Evolutionary conservation across 1,140 invertebrate genomes (phyloP), one percentile per base, ranked within the genome.

Genomic region (Caenorhabditis remanei): DNA sequence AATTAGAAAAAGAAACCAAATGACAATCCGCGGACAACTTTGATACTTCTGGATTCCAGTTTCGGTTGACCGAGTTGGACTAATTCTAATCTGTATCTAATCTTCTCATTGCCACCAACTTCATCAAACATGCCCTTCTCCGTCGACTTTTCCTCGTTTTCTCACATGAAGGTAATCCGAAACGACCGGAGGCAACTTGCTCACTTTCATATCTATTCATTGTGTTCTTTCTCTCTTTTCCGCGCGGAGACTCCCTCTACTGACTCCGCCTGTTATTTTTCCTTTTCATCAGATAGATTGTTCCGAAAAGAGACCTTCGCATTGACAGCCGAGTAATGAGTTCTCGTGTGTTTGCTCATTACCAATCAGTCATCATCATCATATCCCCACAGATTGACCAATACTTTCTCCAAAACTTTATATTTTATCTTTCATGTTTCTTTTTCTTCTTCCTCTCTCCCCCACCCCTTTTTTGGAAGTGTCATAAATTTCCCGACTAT

Each of bases 341-440:
- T 58, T 58, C 55, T 58, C 55, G 55, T 58, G 55, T 58, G 55
- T 58, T 58, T 58, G n/a, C 55, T 58, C 55, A 53, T 58, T 58
- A 58, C 55, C 55, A 58, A 58, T 58, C 55, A 58, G 55, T 58
- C 50, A 53, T 53, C 50, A 53, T 53, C 50, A 53, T 16, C 16
- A 1, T 53, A 53, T 16, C 19, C 32, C 32, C 32, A 0, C 50
- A 53, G 50, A 53, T 53, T 53, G 16, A 53, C 9, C 9, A 53
- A 53, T 32, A 32, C 32, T 32, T 32, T 32, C 32, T 32, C 32
- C 32, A 32, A 32, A 32, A 32, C 32, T 32, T 58, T 58, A n/a
- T 16, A 58, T 58, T n/a, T n/a, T 8, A 58, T 21, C n/a, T 58
- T 58, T n/a, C n/a, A 8, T 19, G n/a, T 58, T 58, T 58, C n/a